Evolutionary conservation across 2,888 invertebrate genomes (phyloP).

Genomic region (Agrotis puta): DNA sequence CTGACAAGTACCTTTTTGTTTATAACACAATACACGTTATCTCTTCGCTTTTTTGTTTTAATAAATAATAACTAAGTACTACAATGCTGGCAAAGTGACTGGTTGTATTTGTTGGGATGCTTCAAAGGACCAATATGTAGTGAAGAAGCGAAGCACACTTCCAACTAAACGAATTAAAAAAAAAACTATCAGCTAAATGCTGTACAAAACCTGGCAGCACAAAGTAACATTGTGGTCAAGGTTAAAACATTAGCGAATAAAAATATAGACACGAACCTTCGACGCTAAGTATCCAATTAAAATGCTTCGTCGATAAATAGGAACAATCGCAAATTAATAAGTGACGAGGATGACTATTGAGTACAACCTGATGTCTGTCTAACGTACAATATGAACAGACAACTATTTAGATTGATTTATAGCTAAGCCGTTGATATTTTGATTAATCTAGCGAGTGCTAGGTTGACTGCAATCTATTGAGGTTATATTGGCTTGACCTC

Average conservation of each 20-base stretch:
- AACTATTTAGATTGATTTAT: constrained; percentile 48
- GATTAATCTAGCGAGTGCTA: constrained; percentile 32
- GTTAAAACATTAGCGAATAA: constrained; percentile 67
- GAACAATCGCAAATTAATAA: constrained; percentile 63
- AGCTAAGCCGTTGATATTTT: constrained; percentile 31
- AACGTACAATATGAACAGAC: constrained; percentile 29
- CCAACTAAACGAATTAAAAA: background rate
- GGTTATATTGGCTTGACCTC: constrained; percentile 41
- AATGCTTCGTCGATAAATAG: constrained; percentile 60
- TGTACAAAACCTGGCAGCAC: constrained; percentile 50
- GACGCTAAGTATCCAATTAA: constrained; percentile 63
- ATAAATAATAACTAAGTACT: constrained; percentile 22
- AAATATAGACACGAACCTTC: constrained; percentile 65
- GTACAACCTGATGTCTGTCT: constrained; percentile 21
- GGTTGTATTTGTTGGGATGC: background rate
- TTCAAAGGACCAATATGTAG: constrained; percentile 2
- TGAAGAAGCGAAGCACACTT: constrained; percentile 6
- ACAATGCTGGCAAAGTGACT: constrained; percentile 8
- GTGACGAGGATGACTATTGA: constrained; percentile 38
- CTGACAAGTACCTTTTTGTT: constrained; percentile 36
- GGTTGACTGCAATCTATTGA: constrained; percentile 10
- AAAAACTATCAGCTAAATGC: background rate
- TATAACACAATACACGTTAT: constrained; percentile 25
- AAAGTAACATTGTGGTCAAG: constrained; percentile 70
- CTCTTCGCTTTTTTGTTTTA: constrained; percentile 28